Percentiles rank a stretch among this genome's conserved stretches.
Conservation (phyloP, 2,888 invertebrate genomes). For the Baccha elongata region DNA sequence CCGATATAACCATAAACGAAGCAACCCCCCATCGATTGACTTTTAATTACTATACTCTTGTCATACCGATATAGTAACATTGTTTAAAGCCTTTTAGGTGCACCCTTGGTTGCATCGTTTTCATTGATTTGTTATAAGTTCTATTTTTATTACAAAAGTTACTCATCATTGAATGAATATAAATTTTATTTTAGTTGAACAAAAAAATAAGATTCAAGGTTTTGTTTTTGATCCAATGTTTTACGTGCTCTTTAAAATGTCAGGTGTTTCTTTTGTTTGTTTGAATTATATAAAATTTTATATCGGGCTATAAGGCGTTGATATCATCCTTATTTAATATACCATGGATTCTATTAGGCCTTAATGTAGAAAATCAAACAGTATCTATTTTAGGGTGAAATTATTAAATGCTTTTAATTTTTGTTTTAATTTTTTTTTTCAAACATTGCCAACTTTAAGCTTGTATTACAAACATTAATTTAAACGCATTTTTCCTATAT, state of each 20-base stretch:
- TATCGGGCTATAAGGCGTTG: no score
- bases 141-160: conserved; percentile 29
- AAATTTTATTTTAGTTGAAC: conserved; percentile 31
- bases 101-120: conserved; percentile 35
- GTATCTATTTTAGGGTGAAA: no score
- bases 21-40: conserved; percentile 7
- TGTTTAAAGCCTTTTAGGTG: conserved; percentile 27
- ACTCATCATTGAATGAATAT: conserved; percentile 8
- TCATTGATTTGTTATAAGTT: conserved; percentile 43
- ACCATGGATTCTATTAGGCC: no score
- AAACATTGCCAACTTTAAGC: no score
- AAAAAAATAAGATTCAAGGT: conserved; percentile 41
- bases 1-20: conserved; percentile 10
- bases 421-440: no score
- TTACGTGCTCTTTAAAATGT: not conserved
- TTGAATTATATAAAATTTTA: no score
- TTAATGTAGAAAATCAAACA: no score
- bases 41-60: conserved; percentile 24
- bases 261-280: no score
- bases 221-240: not conserved
- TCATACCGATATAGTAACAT: not conserved
- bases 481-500: no score
- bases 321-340: no score
- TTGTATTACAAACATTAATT: no score
- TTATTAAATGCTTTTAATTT: no score